Conservation (phyloP, 2,113 vertebrate species). For the Mandrillus leucophaeus region DNA sequence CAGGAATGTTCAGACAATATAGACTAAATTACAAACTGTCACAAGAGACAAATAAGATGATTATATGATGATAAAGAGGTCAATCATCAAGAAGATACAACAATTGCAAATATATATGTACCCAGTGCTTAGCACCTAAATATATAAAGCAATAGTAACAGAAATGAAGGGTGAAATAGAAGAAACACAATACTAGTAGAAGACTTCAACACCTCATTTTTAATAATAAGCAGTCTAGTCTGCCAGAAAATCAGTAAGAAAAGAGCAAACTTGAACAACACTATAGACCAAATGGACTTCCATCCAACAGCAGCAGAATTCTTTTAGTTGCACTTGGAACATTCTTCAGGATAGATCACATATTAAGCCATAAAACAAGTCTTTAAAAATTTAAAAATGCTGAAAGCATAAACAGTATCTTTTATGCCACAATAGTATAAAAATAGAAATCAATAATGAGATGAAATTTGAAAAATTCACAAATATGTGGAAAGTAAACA, state of each 20-base stretch:
- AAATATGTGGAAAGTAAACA: background rate
- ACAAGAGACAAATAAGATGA: background rate
- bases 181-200: background rate
- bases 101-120: background rate
- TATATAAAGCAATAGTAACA: background rate
- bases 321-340: background rate
- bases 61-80: background rate
- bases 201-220: background rate
- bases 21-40: no score
- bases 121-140: background rate
- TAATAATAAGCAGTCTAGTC: background rate
- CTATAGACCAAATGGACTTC: background rate
- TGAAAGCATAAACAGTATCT: background rate
- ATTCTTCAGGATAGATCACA: background rate
- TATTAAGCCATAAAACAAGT: background rate
- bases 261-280: background rate
- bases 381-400: background rate
- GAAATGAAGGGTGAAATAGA: background rate
- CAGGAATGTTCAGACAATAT: background rate
- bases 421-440: background rate
- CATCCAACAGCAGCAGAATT: background rate
- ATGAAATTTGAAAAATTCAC: background rate
- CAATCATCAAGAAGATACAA: background rate
- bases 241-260: background rate
- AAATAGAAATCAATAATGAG: background rate